A percentile compares a stretch with the other conserved stretches of the same genome.
Evolutionary conservation across 2,797 vertebrate genomes (phyloP).

Genomic region (Botia kubotai): DNA sequence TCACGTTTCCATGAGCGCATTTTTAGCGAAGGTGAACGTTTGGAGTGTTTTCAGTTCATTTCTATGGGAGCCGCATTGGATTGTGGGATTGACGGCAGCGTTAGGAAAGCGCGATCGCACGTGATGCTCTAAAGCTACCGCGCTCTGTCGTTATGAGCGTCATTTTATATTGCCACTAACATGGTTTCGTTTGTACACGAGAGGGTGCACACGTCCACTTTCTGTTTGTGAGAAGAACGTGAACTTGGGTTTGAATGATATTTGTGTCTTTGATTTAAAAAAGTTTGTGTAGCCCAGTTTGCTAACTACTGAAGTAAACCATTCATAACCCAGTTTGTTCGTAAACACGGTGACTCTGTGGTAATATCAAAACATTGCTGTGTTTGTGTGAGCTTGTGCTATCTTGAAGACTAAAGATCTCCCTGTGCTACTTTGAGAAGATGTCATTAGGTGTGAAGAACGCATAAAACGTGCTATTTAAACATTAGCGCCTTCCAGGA

Average conservation of each 20-base stretch:
- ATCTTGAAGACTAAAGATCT: not conserved
- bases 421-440: constrained; percentile 1
- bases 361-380: not conserved
- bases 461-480: not conserved
- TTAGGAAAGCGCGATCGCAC: too few relatives aligned
- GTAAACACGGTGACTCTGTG: constrained; percentile 1
- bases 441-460: not conserved
- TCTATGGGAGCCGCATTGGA: not conserved
- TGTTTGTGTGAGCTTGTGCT: not conserved
- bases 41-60: not conserved
- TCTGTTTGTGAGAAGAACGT: not conserved
- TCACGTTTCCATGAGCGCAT: too few relatives aligned
- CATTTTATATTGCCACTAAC: not conserved
- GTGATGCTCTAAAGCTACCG: too few relatives aligned
- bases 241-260: not conserved
- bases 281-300: not conserved
- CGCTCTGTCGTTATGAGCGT: too few relatives aligned
- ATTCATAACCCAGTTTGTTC: not conserved
- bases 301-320: not conserved
- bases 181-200: not conserved
- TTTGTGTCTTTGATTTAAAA: not conserved
- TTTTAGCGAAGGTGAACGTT: not conserved
- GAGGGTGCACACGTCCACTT: not conserved
- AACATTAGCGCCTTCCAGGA: not conserved
- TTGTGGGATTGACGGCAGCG: not conserved